Conservation (phyloP, 2,888 invertebrate genomes). For the Minunthozetes semirufus region DNA sequence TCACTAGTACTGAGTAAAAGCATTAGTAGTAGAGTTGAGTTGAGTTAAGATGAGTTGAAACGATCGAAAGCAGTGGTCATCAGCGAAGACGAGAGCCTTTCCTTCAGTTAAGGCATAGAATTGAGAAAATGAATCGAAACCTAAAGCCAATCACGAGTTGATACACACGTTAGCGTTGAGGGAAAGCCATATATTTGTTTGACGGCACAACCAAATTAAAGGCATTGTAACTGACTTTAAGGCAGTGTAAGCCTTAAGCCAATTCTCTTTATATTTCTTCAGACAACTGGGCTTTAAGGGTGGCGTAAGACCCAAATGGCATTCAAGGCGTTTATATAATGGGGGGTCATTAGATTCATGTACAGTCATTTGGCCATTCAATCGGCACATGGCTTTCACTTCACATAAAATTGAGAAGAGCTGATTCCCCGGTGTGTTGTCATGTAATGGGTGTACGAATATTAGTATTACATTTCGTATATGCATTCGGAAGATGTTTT, state of each 20-base stretch:
- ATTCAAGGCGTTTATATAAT: constrained; percentile 22
- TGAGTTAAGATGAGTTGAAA: constrained; percentile 2
- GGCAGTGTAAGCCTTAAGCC: constrained; percentile 4
- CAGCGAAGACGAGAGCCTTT: constrained; percentile 14
- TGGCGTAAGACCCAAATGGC: constrained; percentile 16
- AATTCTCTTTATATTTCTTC: constrained; percentile 16
- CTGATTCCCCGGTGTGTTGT: constrained; percentile 22
- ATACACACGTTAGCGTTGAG: neutral
- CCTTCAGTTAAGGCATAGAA: constrained; percentile 1
- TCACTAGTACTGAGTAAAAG: neutral
- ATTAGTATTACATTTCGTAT: constrained; percentile 3
- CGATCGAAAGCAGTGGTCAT: constrained; percentile 13
- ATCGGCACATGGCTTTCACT: neutral
- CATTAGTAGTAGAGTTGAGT: neutral
- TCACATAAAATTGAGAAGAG: neutral
- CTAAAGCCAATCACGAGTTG: neutral
- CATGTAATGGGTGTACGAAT: constrained; percentile 22
- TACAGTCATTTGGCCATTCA: constrained; percentile 10
- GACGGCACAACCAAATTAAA: constrained; percentile 25
- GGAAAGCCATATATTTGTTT: constrained; percentile 26
- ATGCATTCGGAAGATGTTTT: constrained; percentile 7
- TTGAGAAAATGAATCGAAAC: neutral
- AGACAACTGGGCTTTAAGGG: neutral
- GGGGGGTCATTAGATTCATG: neutral
- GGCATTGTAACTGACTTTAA: neutral